These are phyloP conservation scores for Spodoptera frugiperda DNA, from an alignment of 1,140 invertebrate genomes.

Conservation along the genomic window DNA sequence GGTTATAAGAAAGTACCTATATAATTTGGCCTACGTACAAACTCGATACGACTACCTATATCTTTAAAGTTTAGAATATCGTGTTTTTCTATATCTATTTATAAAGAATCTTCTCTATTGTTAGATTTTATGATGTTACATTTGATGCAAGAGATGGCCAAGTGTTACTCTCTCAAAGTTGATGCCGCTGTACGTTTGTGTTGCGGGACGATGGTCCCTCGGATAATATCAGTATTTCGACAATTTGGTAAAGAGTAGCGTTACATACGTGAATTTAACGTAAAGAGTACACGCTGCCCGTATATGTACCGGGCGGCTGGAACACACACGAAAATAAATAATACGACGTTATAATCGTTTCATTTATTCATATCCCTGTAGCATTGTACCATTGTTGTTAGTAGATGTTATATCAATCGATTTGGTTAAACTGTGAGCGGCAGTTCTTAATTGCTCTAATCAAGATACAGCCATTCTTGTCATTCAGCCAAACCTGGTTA, in stretches of 20 bases:
- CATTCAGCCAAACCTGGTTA: no score
- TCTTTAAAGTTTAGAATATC: slow-evolving; percentile 39
- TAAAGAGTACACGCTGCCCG: slow-evolving; percentile 73
- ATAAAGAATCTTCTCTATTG: slow-evolving; percentile 39
- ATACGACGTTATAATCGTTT: slow-evolving; percentile 80
- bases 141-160: slow-evolving; percentile 36
- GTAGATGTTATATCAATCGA: no score
- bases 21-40: slow-evolving; percentile 47
- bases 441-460: no score
- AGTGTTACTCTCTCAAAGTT: slow-evolving; percentile 64
- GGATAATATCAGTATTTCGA: slow-evolving; percentile 84
- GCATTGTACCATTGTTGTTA: no score
- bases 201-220: slow-evolving; percentile 74
- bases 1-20: slow-evolving; percentile 14
- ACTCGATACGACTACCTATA: slow-evolving; percentile 43
- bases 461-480: no score
- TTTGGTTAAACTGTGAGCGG: background rate
- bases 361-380: slow-evolving; percentile 50
- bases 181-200: slow-evolving; percentile 74
- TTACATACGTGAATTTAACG: slow-evolving; percentile 80
- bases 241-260: slow-evolving; percentile 82
- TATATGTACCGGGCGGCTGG: slow-evolving; percentile 78
- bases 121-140: slow-evolving; percentile 49
- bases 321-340: slow-evolving; percentile 84
- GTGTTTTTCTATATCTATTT: slow-evolving; percentile 47